A percentile compares a stretch with the other conserved stretches of the same genome.
These are phyloP conservation scores for Conus ventricosus DNA, from an alignment of 1,140 invertebrate species.

Conservation along the genomic window DNA sequence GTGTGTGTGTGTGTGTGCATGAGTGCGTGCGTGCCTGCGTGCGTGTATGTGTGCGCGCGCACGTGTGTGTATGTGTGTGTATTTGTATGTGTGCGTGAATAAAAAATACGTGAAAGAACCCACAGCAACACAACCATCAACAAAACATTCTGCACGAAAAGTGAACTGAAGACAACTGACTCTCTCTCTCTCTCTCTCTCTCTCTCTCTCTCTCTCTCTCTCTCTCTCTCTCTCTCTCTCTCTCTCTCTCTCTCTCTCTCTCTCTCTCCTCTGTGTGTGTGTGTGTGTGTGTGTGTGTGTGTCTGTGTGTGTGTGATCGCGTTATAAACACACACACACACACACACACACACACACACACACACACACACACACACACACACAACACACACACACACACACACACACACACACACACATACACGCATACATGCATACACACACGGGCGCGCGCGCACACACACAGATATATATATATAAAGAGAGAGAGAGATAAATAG, in stretches of 20 bases:
- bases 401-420: no score
- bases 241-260: no score
- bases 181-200: background rate
- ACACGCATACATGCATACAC: no score
- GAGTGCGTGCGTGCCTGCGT: background rate
- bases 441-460: no score
- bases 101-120: background rate
- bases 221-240: no score
- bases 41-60: background rate
- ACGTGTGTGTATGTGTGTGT: background rate
- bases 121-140: background rate
- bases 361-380: background rate
- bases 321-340: conserved; percentile 5
- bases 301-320: no score
- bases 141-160: background rate
- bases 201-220: no score
- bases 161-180: background rate
- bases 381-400: no score
- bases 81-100: background rate
- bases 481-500: no score
- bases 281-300: no score
- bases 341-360: background rate
- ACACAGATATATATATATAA: no score
- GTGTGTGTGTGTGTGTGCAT: conserved; percentile 2
- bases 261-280: no score